phyloP scores from a whole-genome alignment of 1,140 invertebrate genomes.

The Macrobrachium nipponense region DNA sequence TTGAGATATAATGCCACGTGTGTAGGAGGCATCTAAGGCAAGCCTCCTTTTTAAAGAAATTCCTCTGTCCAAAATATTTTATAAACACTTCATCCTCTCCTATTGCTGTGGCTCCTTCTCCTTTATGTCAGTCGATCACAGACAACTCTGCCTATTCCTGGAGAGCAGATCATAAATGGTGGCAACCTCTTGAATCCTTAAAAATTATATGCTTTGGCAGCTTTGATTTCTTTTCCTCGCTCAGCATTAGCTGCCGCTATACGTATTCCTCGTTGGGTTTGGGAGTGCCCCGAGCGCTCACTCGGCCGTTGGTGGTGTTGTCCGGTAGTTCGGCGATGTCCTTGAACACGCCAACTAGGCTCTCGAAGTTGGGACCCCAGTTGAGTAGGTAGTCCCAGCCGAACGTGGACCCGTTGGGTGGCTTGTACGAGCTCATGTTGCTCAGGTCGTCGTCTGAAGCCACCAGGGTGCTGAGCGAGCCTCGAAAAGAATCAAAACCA shows the following conservation, averaged over 20 bases:
- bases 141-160: background rate
- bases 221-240: constrained; percentile 42
- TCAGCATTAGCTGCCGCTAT: constrained; percentile 60
- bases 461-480: constrained; percentile 90
- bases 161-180: background rate
- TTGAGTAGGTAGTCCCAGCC: constrained; percentile 95
- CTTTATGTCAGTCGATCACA: background rate
- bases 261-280: constrained; percentile 68
- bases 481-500: constrained; percentile 91
- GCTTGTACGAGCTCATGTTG: constrained; percentile 76
- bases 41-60: background rate
- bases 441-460: constrained; percentile 89
- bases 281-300: constrained; percentile 64
- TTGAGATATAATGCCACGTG: constrained; percentile 46
- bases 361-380: constrained; percentile 96
- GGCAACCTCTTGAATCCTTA: constrained; percentile 22
- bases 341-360: constrained; percentile 93
- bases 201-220: constrained; percentile 55
- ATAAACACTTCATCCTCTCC: background rate
- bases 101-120: no score
- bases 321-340: constrained; percentile 95
- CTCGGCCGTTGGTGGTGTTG: constrained; percentile 67
- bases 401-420: constrained; percentile 81
- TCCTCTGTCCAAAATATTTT: background rate
- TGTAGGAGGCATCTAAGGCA: background rate